Evolutionary conservation across 2,113 vertebrate genomes (phyloP).

Genomic region (Agapornis roseicollis): DNA sequence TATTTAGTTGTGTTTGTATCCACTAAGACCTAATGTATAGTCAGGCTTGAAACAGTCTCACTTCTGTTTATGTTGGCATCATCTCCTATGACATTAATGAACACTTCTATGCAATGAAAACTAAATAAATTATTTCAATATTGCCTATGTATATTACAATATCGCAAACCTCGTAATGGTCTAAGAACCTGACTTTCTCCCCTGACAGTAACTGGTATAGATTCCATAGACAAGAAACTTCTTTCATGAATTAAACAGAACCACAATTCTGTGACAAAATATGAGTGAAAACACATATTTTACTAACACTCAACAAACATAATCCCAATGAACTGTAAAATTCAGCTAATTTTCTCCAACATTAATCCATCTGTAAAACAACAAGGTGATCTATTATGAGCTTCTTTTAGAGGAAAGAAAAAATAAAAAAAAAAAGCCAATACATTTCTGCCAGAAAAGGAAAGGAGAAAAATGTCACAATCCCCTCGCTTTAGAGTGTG

Average conservation of each 20-base stretch:
- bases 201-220: not conserved
- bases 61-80: not conserved
- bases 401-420: not conserved
- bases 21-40: not conserved
- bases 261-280: not conserved
- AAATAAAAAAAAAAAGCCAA: not conserved
- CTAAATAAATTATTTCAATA: not conserved
- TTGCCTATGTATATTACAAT: not conserved
- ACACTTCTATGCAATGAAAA: not conserved
- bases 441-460: not conserved
- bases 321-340: not conserved
- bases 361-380: not conserved
- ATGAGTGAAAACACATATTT: not conserved
- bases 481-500: not conserved
- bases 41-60: not conserved
- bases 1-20: not conserved
- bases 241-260: not conserved
- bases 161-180: not conserved
- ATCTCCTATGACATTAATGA: not conserved
- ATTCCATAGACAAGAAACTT: not conserved
- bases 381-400: not conserved
- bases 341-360: not conserved
- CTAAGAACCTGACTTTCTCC: not conserved
- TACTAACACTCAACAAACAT: not conserved
- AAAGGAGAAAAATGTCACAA: not conserved